Evolutionary conservation across 2,113 vertebrate species (phyloP), one percentile per base, ranked within the genome.

Genomic region (Cavia aperea): DNA sequence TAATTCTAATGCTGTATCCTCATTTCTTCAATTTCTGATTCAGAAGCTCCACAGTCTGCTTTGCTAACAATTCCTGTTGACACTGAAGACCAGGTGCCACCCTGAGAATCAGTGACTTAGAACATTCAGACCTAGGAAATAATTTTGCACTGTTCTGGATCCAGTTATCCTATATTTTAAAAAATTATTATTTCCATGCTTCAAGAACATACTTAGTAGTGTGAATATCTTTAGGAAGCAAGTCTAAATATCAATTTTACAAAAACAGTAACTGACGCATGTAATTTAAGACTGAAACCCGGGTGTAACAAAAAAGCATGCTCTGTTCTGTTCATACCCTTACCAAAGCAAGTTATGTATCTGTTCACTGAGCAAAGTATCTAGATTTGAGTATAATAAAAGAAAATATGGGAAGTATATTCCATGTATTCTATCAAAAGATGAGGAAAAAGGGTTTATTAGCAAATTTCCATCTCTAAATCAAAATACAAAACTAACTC

Each of bases 401-500:
- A n/a, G 12, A 66, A 87, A 79, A 86, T 33, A 58, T 31, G 31
- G 29, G 29, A 66, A 43, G 63, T 36, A 86, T 65, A 78, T 63
- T 90, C 7, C n/a, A 85, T 10, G 73, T n/a, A 60, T 66, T 66
- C 49, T 68, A 66, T 19, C 23, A 85, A 88, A 95, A 86, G 2
- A 23, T 21, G 77, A 39, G 13, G 21, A 66, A 73, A 92, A 43
- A 11, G n/a, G 11, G 26, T 86, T 81, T 63, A 75, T 43, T 94
- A 83, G 82, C n/a, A 94, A 90, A 82, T 81, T 62, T 78, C 13
- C 46, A 82, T 58, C n/a, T 72, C 56, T 78, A 93, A 89, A 46
- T 92, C 23, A 86, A 94, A 89, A 90, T 65, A 88, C 19, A 58
- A 77, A 86, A 77, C 81, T 86, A 92, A 92, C 43, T 94, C 43